These are phyloP conservation scores for Theristicus caerulescens DNA, from an alignment of 2,113 vertebrate genomes.

Conservation along the genomic window DNA sequence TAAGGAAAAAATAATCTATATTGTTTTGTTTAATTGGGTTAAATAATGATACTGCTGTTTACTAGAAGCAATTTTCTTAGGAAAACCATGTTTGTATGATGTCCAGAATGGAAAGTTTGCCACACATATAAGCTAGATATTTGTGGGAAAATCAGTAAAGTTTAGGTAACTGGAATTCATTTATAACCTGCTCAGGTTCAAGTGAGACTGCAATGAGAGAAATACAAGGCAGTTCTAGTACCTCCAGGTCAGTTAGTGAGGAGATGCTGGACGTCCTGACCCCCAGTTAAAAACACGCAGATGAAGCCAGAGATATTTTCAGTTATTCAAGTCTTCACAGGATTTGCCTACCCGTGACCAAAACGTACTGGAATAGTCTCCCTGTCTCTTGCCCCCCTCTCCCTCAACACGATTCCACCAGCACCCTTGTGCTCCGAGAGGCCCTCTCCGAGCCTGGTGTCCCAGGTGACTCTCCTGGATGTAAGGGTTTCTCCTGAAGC, in stretches of 20 bases:
- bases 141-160: not conserved
- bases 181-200: not conserved
- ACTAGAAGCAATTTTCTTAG: not conserved
- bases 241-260: not conserved
- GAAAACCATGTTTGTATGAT: not conserved
- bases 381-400: not conserved
- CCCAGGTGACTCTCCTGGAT: not conserved
- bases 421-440: not conserved
- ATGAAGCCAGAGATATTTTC: not conserved
- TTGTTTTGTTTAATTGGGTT: not conserved
- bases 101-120: not conserved
- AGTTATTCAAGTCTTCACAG: not conserved
- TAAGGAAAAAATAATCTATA: not conserved
- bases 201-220: not conserved
- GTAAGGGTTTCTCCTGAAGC: not conserved
- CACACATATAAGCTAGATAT: not conserved
- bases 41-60: not conserved
- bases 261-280: not conserved
- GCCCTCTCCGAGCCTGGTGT: not conserved
- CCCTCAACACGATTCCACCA: not conserved
- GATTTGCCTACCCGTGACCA: not conserved
- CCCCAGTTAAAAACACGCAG: not conserved
- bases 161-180: not conserved
- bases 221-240: not conserved
- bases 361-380: not conserved